Percentiles rank a stretch among this genome's conserved stretches.
phyloP scores from a whole-genome alignment of 2,113 vertebrate genomes.

The Centropus bengalensis region DNA sequence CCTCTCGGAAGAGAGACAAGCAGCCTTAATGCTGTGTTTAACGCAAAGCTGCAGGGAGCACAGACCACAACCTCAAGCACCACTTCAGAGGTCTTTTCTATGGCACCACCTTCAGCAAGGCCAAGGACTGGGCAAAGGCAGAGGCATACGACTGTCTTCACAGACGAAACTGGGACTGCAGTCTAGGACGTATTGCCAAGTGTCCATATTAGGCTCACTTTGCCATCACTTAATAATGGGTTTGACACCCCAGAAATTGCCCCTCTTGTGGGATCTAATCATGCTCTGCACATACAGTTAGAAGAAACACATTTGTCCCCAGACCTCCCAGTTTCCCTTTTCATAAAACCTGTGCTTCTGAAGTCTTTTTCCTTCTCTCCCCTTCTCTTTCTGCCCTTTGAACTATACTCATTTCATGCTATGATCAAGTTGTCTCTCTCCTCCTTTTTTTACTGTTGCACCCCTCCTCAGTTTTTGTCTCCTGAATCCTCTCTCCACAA shows the following conservation, averaged over 20 bases:
- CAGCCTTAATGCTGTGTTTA: neutral
- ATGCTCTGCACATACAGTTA: neutral
- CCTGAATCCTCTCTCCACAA: neutral
- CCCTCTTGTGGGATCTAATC: neutral
- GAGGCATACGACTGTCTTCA: neutral
- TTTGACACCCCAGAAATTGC: neutral
- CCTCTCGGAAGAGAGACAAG: neutral
- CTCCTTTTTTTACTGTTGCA: neutral
- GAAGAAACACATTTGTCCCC: neutral
- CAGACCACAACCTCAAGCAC: neutral
- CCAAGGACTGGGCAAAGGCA: neutral
- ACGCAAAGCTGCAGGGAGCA: neutral
- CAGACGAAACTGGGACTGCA: neutral
- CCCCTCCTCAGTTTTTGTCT: neutral
- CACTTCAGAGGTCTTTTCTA: neutral
- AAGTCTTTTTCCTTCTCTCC: neutral
- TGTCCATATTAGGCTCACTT: neutral
- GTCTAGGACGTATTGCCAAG: neutral
- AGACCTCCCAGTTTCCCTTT: neutral
- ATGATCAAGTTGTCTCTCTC: neutral
- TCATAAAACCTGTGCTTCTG: neutral
- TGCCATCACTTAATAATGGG: neutral
- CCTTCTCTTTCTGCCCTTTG: neutral
- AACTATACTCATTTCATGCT: neutral
- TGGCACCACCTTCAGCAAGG: rapidly evolving